These are phyloP conservation scores for Agriopis aurantiaria DNA, from an alignment of 2,888 invertebrate species.

Conservation along the genomic window DNA sequence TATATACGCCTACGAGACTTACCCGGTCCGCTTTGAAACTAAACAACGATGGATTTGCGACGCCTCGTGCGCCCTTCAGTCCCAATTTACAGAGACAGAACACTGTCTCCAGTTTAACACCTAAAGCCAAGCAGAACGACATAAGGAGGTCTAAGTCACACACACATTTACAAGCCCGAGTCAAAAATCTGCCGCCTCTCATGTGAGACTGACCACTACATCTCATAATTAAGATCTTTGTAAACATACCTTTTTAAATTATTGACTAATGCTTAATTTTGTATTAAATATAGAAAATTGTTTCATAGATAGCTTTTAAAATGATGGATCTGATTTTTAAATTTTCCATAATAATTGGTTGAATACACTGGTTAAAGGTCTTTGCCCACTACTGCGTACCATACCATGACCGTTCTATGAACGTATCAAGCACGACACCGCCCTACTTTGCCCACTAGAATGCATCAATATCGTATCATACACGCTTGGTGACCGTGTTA, in stretches of 20 bases:
- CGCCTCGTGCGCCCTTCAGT: conserved; percentile 76
- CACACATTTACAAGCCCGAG: conserved; percentile 65
- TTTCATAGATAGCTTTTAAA: neutral
- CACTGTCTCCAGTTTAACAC: conserved; percentile 56
- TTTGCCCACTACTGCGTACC: no score
- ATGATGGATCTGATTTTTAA: neutral
- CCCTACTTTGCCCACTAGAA: no score
- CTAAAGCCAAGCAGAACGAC: conserved; percentile 64
- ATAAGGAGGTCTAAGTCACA: conserved; percentile 77
- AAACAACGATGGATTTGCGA: conserved; percentile 74
- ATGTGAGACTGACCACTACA: conserved; percentile 53
- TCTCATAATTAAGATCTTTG: neutral
- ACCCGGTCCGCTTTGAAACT: conserved; percentile 75
- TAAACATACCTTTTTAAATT: conserved; percentile 2
- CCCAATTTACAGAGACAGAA: conserved; percentile 72
- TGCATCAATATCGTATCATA: no score
- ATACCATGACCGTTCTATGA: no score
- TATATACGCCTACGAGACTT: conserved; percentile 72
- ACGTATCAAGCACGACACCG: no score
- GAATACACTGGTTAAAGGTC: neutral
- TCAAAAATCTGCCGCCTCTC: conserved; percentile 74
- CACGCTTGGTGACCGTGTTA: no score
- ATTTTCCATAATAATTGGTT: neutral
- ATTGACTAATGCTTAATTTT: neutral
- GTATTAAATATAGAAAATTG: neutral